Evolutionary conservation across 1,140 invertebrate genomes (phyloP).

Genomic region (Drosophila repleta): DNA sequence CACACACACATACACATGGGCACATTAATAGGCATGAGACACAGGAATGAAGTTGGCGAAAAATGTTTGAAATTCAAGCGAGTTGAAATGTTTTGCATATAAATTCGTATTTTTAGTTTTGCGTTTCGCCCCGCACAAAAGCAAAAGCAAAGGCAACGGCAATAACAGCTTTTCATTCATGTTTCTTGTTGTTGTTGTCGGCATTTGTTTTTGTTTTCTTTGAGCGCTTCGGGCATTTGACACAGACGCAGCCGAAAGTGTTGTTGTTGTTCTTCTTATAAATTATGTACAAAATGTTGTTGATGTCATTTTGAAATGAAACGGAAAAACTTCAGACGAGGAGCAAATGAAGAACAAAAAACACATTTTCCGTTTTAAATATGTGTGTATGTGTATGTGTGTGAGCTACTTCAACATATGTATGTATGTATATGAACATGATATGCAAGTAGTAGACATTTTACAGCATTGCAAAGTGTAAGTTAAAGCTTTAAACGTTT

Average conservation of each 20-base stretch:
- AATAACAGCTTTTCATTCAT: slow-evolving; percentile 60
- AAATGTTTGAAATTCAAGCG: slow-evolving; percentile 66
- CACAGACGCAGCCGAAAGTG: slow-evolving; percentile 19
- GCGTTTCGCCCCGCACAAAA: slow-evolving; percentile 15
- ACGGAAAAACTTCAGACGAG: slow-evolving; percentile 42
- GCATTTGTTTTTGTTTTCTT: slow-evolving; percentile 24
- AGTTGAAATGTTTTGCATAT: slow-evolving; percentile 68
- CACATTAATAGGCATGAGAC: slow-evolving; percentile 50
- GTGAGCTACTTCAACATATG: no score
- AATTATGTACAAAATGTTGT: slow-evolving; percentile 64
- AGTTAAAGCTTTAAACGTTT: slow-evolving; percentile 11
- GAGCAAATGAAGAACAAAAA: not conserved
- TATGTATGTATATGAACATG: not conserved
- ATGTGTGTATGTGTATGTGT: no score
- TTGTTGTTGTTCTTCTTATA: slow-evolving; percentile 38
- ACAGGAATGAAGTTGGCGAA: slow-evolving; percentile 44
- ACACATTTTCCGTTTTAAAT: not conserved
- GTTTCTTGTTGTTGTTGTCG: slow-evolving; percentile 36
- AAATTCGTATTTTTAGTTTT: slow-evolving; percentile 72
- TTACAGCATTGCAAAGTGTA: not conserved
- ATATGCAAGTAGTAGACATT: no score
- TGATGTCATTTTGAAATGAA: slow-evolving; percentile 53
- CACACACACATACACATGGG: slow-evolving; percentile 22
- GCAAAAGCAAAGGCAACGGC: slow-evolving; percentile 9
- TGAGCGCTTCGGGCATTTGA: slow-evolving; percentile 21